Percentiles rank a stretch among this genome's conserved stretches.
Evolutionary conservation across 1,140 invertebrate genomes (phyloP).

Genomic region (Listronotus oregonensis): DNA sequence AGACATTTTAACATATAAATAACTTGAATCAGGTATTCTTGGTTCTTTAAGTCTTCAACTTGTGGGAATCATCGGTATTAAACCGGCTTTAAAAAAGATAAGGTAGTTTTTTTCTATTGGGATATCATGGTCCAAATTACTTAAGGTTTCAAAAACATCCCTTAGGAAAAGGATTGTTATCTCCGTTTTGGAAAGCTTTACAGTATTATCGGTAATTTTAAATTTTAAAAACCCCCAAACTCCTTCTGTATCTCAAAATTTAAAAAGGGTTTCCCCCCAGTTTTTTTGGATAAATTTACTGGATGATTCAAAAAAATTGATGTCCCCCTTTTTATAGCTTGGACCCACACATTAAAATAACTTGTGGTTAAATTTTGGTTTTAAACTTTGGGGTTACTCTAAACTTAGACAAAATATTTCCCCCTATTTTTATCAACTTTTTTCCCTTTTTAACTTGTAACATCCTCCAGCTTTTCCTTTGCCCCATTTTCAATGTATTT

Average conservation of each 20-base stretch:
- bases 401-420: neutral
- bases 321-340: constrained; percentile 1
- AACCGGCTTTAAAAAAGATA: constrained; percentile 16
- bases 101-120: neutral
- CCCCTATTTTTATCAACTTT: constrained; percentile 1
- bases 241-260: neutral
- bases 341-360: neutral
- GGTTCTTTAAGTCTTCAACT: constrained; percentile 1
- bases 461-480: neutral
- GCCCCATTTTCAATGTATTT: constrained; percentile 4
- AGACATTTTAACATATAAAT: neutral
- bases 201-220: neutral
- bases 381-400: neutral
- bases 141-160: constrained; percentile 8
- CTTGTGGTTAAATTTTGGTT: neutral
- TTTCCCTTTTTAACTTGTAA: constrained; percentile 20
- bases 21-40: neutral
- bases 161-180: neutral
- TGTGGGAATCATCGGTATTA: constrained; percentile 8
- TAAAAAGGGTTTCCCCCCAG: too few species aligned
- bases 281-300: neutral
- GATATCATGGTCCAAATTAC: neutral
- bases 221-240: neutral
- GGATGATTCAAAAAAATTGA: constrained; percentile 2
- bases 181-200: neutral